A percentile compares a stretch with the other conserved stretches of the same genome.
phyloP scores from a whole-genome alignment of 2,113 vertebrate genomes.

The Chionodraco myersi region DNA sequence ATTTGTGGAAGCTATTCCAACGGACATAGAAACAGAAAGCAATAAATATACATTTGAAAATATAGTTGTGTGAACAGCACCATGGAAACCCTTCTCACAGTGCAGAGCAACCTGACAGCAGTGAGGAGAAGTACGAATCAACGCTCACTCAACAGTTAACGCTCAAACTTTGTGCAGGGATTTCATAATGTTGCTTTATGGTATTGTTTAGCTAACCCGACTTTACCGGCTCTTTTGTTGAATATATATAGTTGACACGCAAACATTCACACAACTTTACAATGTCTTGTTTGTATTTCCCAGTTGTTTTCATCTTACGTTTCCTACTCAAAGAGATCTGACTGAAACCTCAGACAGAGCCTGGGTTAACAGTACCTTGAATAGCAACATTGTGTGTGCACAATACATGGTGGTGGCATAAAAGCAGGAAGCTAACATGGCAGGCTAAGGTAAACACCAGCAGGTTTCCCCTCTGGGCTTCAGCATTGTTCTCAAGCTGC shows the following conservation, averaged over 20 bases:
- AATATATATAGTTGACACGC: background rate
- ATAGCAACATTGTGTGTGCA: slow-evolving; percentile 71
- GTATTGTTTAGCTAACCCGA: background rate
- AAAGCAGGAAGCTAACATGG: slow-evolving; percentile 78
- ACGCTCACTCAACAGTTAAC: background rate
- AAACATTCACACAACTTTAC: background rate
- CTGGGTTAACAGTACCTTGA: slow-evolving; percentile 7
- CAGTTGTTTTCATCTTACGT: slow-evolving; percentile 6
- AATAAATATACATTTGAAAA: too few species aligned
- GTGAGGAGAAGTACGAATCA: background rate
- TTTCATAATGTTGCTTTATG: background rate
- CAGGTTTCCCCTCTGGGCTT: slow-evolving; percentile 51
- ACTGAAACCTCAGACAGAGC: slow-evolving; percentile 21
- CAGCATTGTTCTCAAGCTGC: slow-evolving; percentile 70
- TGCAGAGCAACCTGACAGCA: background rate
- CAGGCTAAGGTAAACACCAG: slow-evolving; percentile 66
- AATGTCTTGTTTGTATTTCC: background rate
- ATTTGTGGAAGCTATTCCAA: too few species aligned
- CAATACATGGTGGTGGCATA: slow-evolving; percentile 70
- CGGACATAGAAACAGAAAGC: too few species aligned
- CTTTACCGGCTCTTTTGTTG: background rate
- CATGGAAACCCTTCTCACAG: too few species aligned
- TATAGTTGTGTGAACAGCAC: background rate
- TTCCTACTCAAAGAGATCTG: slow-evolving; percentile 10
- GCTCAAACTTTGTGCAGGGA: background rate